phyloP scores from a whole-genome alignment of 2,888 invertebrate species.

The Mythimna impura region DNA sequence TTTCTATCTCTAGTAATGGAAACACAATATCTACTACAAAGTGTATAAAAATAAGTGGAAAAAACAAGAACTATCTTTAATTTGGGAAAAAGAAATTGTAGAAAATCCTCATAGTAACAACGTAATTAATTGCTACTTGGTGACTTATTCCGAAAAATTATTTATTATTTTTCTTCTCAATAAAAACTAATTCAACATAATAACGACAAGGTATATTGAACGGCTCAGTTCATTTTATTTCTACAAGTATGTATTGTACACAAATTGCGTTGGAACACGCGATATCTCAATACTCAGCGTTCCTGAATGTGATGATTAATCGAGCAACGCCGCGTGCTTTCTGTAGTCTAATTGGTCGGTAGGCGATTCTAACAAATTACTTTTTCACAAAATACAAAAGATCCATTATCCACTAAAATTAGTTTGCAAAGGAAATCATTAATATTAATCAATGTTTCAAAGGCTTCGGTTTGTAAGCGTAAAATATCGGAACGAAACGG shows the following conservation, averaged over 20 bases:
- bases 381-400: constrained; percentile 87
- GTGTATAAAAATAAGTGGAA: too few relatives aligned
- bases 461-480: constrained; percentile 69
- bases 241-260: constrained; percentile 35
- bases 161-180: neutral
- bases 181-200: constrained; percentile 17
- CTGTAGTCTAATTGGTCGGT: constrained; percentile 81
- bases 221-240: constrained; percentile 27
- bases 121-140: neutral
- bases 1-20: too few relatives aligned
- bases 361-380: constrained; percentile 81
- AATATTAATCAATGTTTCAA: constrained; percentile 88
- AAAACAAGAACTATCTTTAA: too few relatives aligned
- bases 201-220: constrained; percentile 29
- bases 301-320: constrained; percentile 78
- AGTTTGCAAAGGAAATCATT: constrained; percentile 86
- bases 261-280: constrained; percentile 64
- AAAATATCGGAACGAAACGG: constrained; percentile 56
- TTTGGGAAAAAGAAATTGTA: too few relatives aligned
- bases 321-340: constrained; percentile 75
- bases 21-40: too few relatives aligned
- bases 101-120: too few relatives aligned
- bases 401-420: constrained; percentile 89
- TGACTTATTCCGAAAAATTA: neutral
- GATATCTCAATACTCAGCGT: constrained; percentile 68